Conservation (phyloP, 2,888 invertebrate genomes). For the Amphiduros pacificus region DNA sequence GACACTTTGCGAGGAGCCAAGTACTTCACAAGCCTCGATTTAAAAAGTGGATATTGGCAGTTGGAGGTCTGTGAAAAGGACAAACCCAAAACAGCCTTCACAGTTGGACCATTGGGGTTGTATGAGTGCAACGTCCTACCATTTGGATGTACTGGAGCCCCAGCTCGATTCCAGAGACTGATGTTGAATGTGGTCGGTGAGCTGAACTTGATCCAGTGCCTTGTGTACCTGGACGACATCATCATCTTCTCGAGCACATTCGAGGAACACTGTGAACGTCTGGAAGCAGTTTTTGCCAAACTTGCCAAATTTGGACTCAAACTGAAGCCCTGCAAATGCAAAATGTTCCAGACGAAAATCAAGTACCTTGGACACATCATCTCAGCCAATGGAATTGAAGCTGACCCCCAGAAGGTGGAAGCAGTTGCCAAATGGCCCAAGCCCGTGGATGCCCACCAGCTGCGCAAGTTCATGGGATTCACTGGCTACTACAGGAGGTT, state of each 20-base stretch:
- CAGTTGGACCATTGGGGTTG: not conserved
- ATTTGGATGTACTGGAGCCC: not conserved
- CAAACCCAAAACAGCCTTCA: not conserved
- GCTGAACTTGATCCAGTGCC: not conserved
- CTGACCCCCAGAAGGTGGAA: not conserved
- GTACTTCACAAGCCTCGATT: not conserved
- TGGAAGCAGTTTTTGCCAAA: conserved; percentile 21
- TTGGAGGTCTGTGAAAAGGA: not conserved
- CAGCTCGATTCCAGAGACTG: not conserved
- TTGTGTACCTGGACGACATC: conserved; percentile 30
- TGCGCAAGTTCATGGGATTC: conserved; percentile 9
- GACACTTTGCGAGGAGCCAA: not conserved
- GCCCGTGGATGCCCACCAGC: not conserved
- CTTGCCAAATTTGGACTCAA: conserved; percentile 19
- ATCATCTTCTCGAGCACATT: conserved; percentile 25
- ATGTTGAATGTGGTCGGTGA: conserved; percentile 7
- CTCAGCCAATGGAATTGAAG: conserved; percentile 4
- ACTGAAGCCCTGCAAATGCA: conserved; percentile 22
- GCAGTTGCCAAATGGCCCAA: not conserved
- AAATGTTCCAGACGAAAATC: not conserved
- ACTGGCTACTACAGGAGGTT: conserved; percentile 6
- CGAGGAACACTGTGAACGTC: conserved; percentile 23
- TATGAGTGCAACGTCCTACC: not conserved
- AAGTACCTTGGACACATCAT: conserved; percentile 9
- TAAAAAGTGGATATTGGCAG: not conserved